Evolutionary conservation across 1,140 invertebrate species (phyloP).

Genomic region (Rhyzopertha dominica): DNA sequence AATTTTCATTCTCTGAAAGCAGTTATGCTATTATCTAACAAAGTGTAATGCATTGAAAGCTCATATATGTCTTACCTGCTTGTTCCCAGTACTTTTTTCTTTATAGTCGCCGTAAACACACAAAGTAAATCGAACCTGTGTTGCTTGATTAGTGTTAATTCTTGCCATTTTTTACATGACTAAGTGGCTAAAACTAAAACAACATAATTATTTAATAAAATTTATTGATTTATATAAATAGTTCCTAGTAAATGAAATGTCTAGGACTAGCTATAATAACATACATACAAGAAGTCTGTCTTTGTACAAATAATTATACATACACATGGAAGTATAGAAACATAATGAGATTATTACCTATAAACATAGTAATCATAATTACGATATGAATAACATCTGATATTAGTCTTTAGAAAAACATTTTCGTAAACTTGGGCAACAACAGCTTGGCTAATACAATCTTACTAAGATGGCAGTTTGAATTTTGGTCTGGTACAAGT

Average conservation of each 20-base stretch:
- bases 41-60: no score
- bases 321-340: constrained; percentile 32
- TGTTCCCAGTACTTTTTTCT: no score
- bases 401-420: constrained; percentile 29
- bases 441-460: constrained; percentile 29
- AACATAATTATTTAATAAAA: no score
- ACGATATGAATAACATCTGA: constrained; percentile 39
- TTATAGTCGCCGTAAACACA: no score
- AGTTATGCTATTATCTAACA: no score
- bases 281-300: constrained; percentile 31
- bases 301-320: constrained; percentile 40
- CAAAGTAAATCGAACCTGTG: no score
- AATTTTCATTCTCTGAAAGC: no score
- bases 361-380: constrained; percentile 17
- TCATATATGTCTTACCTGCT: no score
- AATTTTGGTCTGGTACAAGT: constrained; percentile 27
- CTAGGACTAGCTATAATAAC: constrained; percentile 43
- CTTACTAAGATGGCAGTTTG: constrained; percentile 35
- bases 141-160: no score
- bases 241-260: constrained; percentile 36
- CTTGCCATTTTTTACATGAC: no score
- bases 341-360: constrained; percentile 20
- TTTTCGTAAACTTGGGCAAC: constrained; percentile 19
- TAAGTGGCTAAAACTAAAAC: no score
- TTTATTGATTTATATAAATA: constrained; percentile 43